Evolutionary conservation across 2,113 vertebrate genomes (phyloP), one percentile per base, ranked within the genome.

Genomic region (Callithrix jacchus): DNA sequence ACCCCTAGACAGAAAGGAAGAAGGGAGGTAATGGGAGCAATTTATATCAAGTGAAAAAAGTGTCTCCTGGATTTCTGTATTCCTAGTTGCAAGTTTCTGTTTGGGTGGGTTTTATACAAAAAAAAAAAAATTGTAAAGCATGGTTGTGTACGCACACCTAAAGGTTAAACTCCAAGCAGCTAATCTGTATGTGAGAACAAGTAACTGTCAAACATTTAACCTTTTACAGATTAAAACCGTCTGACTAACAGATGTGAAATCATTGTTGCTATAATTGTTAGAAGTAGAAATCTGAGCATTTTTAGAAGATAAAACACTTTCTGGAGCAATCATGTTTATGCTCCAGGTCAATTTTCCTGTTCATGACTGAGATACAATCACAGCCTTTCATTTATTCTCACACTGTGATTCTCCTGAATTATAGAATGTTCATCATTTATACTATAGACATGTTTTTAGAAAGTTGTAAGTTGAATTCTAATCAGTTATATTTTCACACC

Each of bases 161-260:
- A 98, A 98, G 98, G 98, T 98, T 98, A 98, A 98, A 98, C 95
- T 97, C 97, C 94, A 96, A 96, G 95, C 87, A 98, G 96, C 96
- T 98, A 96, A 98, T 98, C 98, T 96, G 94, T 98, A 97, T 94
- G 97, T 98, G 98, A 98, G 98, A 98, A 98, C 95, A 98, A 98
- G 98, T 96, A 98, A 97, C 98, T 98, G 98, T 98, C 98, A 98
- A 98, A 98, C 96, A 97, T 97, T 98, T 98, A 98, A 98, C 98
- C 98, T 98, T 98, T 95, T 92, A 76, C 98, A 98, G 98, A 99
- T 98, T 98, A 98, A 98, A 98, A 98, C 96, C 90, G 92, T 97
- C 98, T 98, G 97, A 97, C 96, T 98, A 98, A 98, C 97, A 98
- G 97, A 98, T 97, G 98, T 97, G 97, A 98, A 98, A 97, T 98